Base-by-base conservation (phyloP, 2,113 vertebrate genomes). In the Psammodynastes pulverulentus region DNA sequence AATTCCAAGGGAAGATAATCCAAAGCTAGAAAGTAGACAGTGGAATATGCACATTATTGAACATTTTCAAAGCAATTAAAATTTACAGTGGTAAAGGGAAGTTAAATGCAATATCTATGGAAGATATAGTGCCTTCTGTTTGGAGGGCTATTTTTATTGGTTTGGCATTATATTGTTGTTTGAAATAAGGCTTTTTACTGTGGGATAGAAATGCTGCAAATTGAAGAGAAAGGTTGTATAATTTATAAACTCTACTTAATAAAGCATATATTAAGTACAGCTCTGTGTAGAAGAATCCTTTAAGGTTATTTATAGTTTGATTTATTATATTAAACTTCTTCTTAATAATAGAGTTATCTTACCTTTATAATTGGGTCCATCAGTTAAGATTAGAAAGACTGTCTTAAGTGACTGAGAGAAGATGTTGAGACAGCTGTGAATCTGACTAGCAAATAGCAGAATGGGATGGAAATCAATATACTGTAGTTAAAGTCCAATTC, bases 251-350 rank as follows among this genome's bases (percentile, higher is more conserved):
- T 95, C 95, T 96, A 95, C 89, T 96, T 96, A 96, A 96, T 96
- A 97, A 97, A 97, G 94, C 92, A 94, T 95, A 95, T 92, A 92
- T 96, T 95, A 96, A 96, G 90, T 91, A 96, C 56, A 95, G 94
- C 53, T 94, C 92, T 94, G 89, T 96, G 93, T 95, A 93, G 88
- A 96, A 95, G 96, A 95, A 88, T 92, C 94, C 93, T 96, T 92
- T 95, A 95, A 95, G 91, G 96, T 97, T 97, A 97, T 97, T 97
- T 97, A 97, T 97, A 96, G 95, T 94, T 96, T 97, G 96, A 97
- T 97, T 96, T 96, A 97, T 97, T 97, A 91, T 96, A 95, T 96
- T 95, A 95, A 92, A 94, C 91, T 93, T 96, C 95, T 96, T 97
- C 94, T 96, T 96, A 96, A 96, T 96, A 96, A 96, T 94, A 95